Conservation (phyloP, 2,113 vertebrate species). For the Tenrec ecaudatus region DNA sequence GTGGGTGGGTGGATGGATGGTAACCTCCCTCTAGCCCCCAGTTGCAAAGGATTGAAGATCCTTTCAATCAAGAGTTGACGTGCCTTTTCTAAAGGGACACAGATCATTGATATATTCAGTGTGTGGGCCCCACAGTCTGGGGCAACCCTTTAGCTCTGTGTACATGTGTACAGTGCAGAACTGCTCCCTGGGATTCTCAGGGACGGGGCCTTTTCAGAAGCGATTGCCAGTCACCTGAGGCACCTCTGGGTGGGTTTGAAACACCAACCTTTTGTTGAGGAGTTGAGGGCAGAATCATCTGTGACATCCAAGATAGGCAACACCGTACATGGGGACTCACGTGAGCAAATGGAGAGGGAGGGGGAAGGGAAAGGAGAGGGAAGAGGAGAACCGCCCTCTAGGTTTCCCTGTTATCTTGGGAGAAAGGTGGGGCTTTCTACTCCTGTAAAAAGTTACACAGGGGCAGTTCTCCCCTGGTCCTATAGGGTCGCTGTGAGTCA, state of each 20-base stretch:
- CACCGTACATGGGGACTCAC: neutral
- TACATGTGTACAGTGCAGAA: neutral
- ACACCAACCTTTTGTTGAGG: neutral
- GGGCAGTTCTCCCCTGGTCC: no score
- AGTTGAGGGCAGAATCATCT: neutral
- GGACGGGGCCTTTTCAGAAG: neutral
- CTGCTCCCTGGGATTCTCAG: neutral
- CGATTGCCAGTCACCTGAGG: neutral
- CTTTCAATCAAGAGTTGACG: neutral
- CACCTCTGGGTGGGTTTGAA: neutral
- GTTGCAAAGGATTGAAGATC: neutral
- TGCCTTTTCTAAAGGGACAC: constrained; percentile 30
- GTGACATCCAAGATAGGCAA: neutral
- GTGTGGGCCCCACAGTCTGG: neutral
- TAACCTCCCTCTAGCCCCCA: neutral
- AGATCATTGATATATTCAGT: neutral
- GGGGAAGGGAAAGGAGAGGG: neutral
- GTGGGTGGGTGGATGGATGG: no score
- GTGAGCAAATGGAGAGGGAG: no score
- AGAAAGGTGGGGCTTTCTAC: no score
- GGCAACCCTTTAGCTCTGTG: no score
- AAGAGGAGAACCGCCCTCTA: neutral
- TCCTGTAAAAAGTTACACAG: no score
- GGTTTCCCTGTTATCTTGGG: neutral
- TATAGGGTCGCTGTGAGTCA: no score